A percentile compares a stretch with the other conserved stretches of the same genome.
Evolutionary conservation across 2,113 vertebrate genomes (phyloP).

Genomic region (Grus americana): DNA sequence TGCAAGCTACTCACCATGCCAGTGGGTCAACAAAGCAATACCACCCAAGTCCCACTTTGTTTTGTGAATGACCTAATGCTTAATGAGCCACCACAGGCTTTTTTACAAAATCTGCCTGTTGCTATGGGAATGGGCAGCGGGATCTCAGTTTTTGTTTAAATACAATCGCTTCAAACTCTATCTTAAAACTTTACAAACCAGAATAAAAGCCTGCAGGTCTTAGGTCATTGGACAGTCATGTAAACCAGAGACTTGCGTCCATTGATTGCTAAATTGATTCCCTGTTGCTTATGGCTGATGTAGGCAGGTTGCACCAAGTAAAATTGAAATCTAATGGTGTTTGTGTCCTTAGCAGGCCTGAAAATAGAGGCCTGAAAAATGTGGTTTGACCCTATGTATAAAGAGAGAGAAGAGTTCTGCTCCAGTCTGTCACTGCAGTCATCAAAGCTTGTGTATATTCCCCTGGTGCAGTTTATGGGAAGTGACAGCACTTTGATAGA

Average conservation of each 20-base stretch:
- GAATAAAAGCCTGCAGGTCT: not conserved
- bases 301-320: not conserved
- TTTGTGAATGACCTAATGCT: not conserved
- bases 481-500: not conserved
- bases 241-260: not conserved
- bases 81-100: not conserved
- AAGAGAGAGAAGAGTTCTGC: not conserved
- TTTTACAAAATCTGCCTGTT: not conserved
- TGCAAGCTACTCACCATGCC: not conserved
- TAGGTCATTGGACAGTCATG: not conserved
- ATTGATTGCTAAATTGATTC: not conserved
- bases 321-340: not conserved
- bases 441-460: not conserved
- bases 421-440: not conserved
- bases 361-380: not conserved
- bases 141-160: not conserved
- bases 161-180: not conserved
- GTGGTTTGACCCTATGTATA: not conserved
- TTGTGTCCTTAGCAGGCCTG: not conserved
- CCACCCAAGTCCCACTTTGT: not conserved
- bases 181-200: not conserved
- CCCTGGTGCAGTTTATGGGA: not conserved
- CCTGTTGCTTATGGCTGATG: not conserved
- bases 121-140: conserved; percentile 35
- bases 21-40: not conserved